A percentile compares a stretch with the other conserved stretches of the same genome.
These are phyloP conservation scores for Schrankia costaestrigalis DNA, from an alignment of 2,888 invertebrate genomes.

Conservation along the genomic window DNA sequence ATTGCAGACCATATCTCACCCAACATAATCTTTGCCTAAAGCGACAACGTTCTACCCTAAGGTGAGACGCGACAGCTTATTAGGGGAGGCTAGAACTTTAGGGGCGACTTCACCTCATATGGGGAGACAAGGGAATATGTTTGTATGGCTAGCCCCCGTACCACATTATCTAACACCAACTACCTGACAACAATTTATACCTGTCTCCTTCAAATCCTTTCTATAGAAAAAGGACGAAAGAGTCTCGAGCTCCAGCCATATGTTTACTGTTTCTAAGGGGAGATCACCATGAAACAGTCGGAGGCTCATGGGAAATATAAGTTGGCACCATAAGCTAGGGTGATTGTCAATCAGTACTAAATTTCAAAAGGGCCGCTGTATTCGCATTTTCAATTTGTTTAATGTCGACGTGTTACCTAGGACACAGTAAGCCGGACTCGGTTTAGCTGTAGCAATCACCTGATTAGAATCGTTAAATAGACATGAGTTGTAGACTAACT, in stretches of 20 bases:
- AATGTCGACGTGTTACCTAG: conserved; percentile 40
- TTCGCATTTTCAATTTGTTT: conserved; percentile 62
- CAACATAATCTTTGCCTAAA: conserved; percentile 41
- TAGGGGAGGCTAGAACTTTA: conserved; percentile 78
- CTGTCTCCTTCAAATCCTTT: conserved; percentile 37
- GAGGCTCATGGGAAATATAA: conserved; percentile 70
- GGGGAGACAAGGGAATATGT: conserved; percentile 67
- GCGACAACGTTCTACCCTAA: conserved; percentile 56
- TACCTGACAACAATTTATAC: conserved; percentile 34
- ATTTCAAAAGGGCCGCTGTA: conserved; percentile 53
- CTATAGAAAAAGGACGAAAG: conserved; percentile 39
- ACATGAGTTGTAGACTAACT: neutral
- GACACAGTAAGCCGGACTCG: conserved; percentile 17
- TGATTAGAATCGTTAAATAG: conserved; percentile 15
- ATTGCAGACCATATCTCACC: conserved; percentile 11
- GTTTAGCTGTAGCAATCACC: conserved; percentile 16
- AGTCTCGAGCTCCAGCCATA: conserved; percentile 41
- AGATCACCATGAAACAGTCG: conserved; percentile 54
- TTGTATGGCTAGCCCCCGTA: conserved; percentile 53
- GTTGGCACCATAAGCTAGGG: conserved; percentile 60
- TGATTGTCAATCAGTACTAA: conserved; percentile 68
- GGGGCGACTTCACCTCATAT: conserved; percentile 67
- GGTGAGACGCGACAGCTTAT: conserved; percentile 74
- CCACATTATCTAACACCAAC: conserved; percentile 36
- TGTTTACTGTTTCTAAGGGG: conserved; percentile 51